Evolutionary conservation across 1,140 invertebrate genomes (phyloP).

Genomic region (Aphidius gifuensis): DNA sequence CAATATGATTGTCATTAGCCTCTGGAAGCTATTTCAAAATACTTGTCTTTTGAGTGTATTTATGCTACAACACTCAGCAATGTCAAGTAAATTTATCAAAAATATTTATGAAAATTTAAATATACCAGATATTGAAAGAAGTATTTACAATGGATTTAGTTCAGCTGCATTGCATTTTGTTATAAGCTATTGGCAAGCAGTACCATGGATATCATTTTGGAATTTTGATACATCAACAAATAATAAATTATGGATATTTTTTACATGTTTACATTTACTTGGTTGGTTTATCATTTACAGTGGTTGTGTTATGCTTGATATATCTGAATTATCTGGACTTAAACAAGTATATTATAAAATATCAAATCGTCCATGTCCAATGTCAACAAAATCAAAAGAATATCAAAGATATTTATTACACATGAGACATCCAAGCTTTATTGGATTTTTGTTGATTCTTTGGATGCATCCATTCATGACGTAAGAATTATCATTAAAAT

Average conservation of each 20-base stretch:
- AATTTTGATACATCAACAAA: slow-evolving; percentile 48
- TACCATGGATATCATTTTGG: slow-evolving; percentile 53
- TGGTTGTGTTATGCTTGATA: slow-evolving; percentile 62
- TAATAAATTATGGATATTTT: slow-evolving; percentile 50
- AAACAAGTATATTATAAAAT: slow-evolving; percentile 61
- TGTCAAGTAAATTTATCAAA: slow-evolving; percentile 52
- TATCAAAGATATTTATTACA: slow-evolving; percentile 51
- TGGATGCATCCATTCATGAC: slow-evolving; percentile 59
- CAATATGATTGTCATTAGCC: slow-evolving; percentile 22
- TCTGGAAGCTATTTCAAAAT: slow-evolving; percentile 46
- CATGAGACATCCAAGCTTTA: slow-evolving; percentile 60
- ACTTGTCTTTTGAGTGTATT: slow-evolving; percentile 52
- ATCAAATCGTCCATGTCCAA: slow-evolving; percentile 47
- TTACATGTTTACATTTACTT: slow-evolving; percentile 53
- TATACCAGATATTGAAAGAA: slow-evolving; percentile 51
- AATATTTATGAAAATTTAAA: slow-evolving; percentile 42
- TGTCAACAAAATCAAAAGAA: slow-evolving; percentile 50
- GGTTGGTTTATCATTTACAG: slow-evolving; percentile 63
- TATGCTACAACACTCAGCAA: slow-evolving; percentile 56
- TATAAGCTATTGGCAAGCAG: slow-evolving; percentile 50
- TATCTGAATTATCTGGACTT: slow-evolving; percentile 59
- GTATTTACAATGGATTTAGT: slow-evolving; percentile 52
- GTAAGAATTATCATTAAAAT: slow-evolving; percentile 39
- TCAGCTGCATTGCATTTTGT: slow-evolving; percentile 41
- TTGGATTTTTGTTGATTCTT: slow-evolving; percentile 54